A percentile compares a stretch with the other conserved stretches of the same genome.
These are phyloP conservation scores for Antrozous pallidus DNA, from an alignment of 2,797 vertebrate genomes.

Conservation along the genomic window DNA sequence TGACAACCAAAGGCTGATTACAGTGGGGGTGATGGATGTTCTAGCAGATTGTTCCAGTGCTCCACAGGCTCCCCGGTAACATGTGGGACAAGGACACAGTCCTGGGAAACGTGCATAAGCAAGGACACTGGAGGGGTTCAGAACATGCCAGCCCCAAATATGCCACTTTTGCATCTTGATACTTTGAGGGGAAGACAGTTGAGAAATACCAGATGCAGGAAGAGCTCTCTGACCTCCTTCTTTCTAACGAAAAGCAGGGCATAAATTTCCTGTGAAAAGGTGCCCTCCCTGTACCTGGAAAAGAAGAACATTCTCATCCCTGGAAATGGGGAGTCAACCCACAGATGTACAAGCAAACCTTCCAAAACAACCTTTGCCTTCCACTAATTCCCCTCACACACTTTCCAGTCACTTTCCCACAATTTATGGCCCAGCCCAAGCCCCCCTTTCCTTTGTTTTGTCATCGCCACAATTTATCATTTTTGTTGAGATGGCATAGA, in stretches of 20 bases:
- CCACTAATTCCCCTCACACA: neutral
- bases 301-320: neutral
- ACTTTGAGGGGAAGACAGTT: neutral
- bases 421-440: neutral
- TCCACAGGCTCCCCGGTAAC: neutral
- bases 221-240: neutral
- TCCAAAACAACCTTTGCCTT: neutral
- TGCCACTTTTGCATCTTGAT: neutral
- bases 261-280: neutral
- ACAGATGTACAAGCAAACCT: neutral
- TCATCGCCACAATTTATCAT: neutral
- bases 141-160: neutral
- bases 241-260: neutral
- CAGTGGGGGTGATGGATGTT: neutral
- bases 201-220: neutral
- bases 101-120: neutral
- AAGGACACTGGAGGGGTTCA: neutral
- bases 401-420: neutral
- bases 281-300: neutral
- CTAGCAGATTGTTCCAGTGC: neutral
- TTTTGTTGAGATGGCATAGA: neutral
- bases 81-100: neutral
- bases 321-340: neutral
- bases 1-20: neutral
- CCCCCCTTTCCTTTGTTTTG: neutral